A percentile compares a stretch with the other conserved stretches of the same genome.
Evolutionary conservation across 1,140 invertebrate genomes (phyloP).

Genomic region (Aplysia californica): DNA sequence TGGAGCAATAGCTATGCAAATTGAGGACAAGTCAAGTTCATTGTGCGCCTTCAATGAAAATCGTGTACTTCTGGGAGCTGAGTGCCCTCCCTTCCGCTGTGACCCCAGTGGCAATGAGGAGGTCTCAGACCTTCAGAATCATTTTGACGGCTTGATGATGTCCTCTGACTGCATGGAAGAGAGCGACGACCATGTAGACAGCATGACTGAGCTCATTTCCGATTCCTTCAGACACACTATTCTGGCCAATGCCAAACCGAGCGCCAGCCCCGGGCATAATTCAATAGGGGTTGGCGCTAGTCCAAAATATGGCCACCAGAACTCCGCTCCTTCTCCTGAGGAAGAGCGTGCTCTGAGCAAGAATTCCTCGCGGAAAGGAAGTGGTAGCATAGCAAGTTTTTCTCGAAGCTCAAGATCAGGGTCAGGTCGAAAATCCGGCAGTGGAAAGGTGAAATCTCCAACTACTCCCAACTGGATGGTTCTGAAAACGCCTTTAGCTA

Average conservation of each 20-base stretch:
- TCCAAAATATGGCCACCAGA: background rate
- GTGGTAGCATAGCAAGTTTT: background rate
- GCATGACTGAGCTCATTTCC: slow-evolving; percentile 34
- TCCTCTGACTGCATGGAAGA: slow-evolving; percentile 26
- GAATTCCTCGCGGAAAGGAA: slow-evolving; percentile 9
- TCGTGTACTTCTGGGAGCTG: background rate
- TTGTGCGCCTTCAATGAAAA: slow-evolving; percentile 5
- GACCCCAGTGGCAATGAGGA: background rate
- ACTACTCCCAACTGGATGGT: slow-evolving; percentile 57
- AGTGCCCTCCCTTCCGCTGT: background rate
- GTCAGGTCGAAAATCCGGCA: slow-evolving; percentile 18
- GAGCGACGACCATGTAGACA: slow-evolving; percentile 31
- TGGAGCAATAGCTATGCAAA: slow-evolving; percentile 22
- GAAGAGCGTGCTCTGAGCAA: background rate
- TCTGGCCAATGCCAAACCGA: slow-evolving; percentile 26
- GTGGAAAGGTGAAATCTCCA: slow-evolving; percentile 43
- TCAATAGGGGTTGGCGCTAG: background rate
- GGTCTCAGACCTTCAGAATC: background rate
- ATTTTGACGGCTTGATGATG: slow-evolving; percentile 5
- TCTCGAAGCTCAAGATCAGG: slow-evolving; percentile 19
- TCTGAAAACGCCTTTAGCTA: slow-evolving; percentile 56
- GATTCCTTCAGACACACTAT: slow-evolving; percentile 30
- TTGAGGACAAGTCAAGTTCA: background rate
- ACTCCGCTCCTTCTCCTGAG: slow-evolving; percentile 1
- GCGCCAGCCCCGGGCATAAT: background rate